Base-by-base conservation (phyloP, 2,888 invertebrate species). In the Gastracanthus pulcherrimus region DNA sequence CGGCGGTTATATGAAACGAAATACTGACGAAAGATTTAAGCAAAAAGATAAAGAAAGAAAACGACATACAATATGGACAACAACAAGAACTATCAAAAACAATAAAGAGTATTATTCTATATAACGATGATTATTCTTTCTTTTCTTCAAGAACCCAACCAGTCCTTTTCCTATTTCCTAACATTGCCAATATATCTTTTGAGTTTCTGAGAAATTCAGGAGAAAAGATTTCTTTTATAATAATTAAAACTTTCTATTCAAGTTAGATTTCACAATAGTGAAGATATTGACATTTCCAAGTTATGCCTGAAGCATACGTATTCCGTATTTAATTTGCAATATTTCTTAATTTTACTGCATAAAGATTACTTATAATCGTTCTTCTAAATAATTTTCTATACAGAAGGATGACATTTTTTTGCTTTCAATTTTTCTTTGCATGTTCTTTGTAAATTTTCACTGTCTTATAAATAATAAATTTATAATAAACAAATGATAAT, bases 41-140 rank as follows among this genome's bases (percentile, higher is more conserved):
- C n/a, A 60, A 74, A 74, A 67, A 55, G 70, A 26, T 11, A 64
- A 69, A 69, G 60, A 67, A 80, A 77, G 81, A 82, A 85, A 84
- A 86, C 84, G 86, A 87, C 87, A 88, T 88, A 89, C 89, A 89
- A 90, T 89, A 90, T 90, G 90, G 89, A 89, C 87, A 89, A 89
- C 88, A 89, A 88, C 86, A 89, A 89, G 86, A 89, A 89, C 89
- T 89, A 91, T 90, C 89, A 90, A 90, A 90, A 90, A 91, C 88
- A 91, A 91, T 91, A 91, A 91, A 91, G 91, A 91, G 90, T 91
- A 91, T 91, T 91, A 91, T 91, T 91, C 91, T 91, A 91, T 91
- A 91, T 89, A 83, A 87, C 84, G 87, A 87, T 86, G 85, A 83
- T 86, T 75, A 81, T 81, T 83, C 36, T 34, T 72, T 80, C 51